Evolutionary conservation across 2,113 vertebrate genomes (phyloP).

Genomic region (Pipa parva): DNA sequence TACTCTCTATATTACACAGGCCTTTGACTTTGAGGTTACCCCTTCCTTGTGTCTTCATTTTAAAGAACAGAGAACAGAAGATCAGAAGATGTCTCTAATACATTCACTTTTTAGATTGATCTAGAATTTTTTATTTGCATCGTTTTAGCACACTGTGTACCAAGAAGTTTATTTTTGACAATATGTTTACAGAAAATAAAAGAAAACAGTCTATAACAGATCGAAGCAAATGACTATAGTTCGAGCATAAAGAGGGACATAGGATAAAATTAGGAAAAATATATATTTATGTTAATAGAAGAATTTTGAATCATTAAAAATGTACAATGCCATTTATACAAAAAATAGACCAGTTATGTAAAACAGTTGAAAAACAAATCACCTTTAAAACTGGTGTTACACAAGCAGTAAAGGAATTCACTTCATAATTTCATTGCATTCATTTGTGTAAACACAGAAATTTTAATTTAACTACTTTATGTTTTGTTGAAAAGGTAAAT

Average conservation of each 20-base stretch:
- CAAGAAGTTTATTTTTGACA: neutral
- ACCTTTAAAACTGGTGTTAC: neutral
- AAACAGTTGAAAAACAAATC: neutral
- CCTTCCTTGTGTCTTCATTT: too few relatives aligned
- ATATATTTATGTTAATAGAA: neutral
- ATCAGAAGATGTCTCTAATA: too few relatives aligned
- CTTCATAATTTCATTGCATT: too few relatives aligned
- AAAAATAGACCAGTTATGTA: neutral
- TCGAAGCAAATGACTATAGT: neutral
- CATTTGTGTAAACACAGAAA: too few relatives aligned
- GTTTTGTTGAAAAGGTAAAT: neutral
- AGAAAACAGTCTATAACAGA: neutral
- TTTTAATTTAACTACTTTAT: neutral
- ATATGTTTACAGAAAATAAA: neutral
- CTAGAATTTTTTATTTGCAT: too few relatives aligned
- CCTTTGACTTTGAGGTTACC: too few relatives aligned
- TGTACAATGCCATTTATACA: neutral
- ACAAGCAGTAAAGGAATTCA: neutral
- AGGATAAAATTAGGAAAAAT: neutral
- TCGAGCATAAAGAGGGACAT: neutral
- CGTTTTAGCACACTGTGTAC: too few relatives aligned
- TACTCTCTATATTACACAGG: too few relatives aligned
- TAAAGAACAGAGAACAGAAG: too few relatives aligned
- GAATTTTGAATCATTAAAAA: neutral
- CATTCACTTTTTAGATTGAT: too few relatives aligned